These are phyloP conservation scores for Pseudolycoriella hygida DNA, from an alignment of 2,888 invertebrate genomes.

Conservation along the genomic window DNA sequence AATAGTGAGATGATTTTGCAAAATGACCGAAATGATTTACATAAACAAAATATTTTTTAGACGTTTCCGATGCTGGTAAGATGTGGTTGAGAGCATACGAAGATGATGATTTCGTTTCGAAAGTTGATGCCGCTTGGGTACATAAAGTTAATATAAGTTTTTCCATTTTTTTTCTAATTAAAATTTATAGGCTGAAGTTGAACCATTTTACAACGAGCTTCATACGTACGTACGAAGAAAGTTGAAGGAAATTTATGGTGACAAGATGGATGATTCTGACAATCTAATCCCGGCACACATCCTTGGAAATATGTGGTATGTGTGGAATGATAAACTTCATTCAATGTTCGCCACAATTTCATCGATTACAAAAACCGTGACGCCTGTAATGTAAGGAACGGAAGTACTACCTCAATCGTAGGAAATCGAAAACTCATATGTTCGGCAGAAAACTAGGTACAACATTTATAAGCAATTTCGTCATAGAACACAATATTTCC, in stretches of 20 bases:
- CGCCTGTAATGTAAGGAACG: too few species aligned
- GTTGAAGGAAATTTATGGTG: conserved; percentile 18
- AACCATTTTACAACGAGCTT: conserved; percentile 21
- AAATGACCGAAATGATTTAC: conserved; percentile 18
- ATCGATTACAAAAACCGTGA: too few species aligned
- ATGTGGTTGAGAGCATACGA: conserved; percentile 33
- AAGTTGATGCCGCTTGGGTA: conserved; percentile 19
- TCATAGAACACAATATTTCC: too few species aligned
- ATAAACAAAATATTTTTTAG: background rate
- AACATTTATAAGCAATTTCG: too few species aligned
- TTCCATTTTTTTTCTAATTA: too few species aligned
- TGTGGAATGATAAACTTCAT: too few species aligned
- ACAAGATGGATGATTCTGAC: background rate
- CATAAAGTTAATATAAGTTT: too few species aligned
- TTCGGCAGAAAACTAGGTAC: too few species aligned
- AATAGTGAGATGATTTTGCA: conserved; percentile 30
- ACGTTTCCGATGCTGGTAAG: conserved; percentile 13
- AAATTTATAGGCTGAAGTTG: conserved; percentile 12
- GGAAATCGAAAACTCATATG: too few species aligned
- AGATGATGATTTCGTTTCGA: conserved; percentile 16
- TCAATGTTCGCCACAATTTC: too few species aligned
- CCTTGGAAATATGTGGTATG: conserved; percentile 26
- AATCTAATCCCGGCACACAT: conserved; percentile 33
- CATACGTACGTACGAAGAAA: conserved; percentile 22
- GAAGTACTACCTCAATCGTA: too few species aligned